These are phyloP conservation scores for Neosalanx taihuensis DNA, from an alignment of 2,797 vertebrate species.

Conservation along the genomic window DNA sequence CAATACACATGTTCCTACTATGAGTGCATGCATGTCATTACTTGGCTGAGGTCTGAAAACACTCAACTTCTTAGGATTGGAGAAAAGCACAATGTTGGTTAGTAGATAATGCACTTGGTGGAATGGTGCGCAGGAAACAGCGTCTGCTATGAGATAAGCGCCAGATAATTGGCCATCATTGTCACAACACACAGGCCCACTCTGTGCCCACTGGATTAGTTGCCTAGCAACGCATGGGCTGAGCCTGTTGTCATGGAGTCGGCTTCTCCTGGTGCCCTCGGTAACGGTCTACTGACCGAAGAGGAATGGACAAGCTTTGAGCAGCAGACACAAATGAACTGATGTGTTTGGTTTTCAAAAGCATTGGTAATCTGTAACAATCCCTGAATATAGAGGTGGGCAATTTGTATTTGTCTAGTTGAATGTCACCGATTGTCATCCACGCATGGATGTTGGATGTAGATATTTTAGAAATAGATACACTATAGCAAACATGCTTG, in stretches of 20 bases:
- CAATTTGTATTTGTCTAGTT: background rate
- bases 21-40: background rate
- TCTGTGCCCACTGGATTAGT: slow-evolving; percentile 59
- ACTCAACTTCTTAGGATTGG: background rate
- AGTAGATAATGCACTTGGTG: slow-evolving; percentile 15
- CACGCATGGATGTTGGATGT: too few species aligned
- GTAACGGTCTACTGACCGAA: slow-evolving; percentile 41
- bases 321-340: slow-evolving; percentile 16
- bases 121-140: slow-evolving; percentile 11
- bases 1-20: background rate
- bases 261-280: slow-evolving; percentile 49
- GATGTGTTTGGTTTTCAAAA: slow-evolving; percentile 3
- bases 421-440: too few species aligned
- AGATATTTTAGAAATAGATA: too few species aligned
- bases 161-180: slow-evolving; percentile 56
- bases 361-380: background rate
- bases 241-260: slow-evolving; percentile 64
- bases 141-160: slow-evolving; percentile 38
- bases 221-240: slow-evolving; percentile 67
- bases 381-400: slow-evolving; percentile 13
- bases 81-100: background rate
- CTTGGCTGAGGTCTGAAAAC: too few species aligned
- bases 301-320: slow-evolving; percentile 22
- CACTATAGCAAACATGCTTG: background rate
- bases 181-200: slow-evolving; percentile 47